These are phyloP conservation scores for Acinonyx jubatus DNA, from an alignment of 2,113 vertebrate genomes.

Conservation along the genomic window DNA sequence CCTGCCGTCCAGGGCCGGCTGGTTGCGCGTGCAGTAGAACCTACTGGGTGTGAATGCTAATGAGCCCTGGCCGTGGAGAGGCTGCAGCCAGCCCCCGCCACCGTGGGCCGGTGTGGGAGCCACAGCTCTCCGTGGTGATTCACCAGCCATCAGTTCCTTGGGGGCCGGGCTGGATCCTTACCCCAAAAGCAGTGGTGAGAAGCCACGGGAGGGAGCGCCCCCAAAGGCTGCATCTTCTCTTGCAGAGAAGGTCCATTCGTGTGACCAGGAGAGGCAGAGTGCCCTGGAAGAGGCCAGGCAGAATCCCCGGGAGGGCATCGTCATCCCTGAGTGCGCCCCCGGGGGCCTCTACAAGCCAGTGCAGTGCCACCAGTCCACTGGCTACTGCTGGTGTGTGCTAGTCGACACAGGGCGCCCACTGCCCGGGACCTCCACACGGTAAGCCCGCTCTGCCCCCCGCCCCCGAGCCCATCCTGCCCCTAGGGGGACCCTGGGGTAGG, in stretches of 20 bases:
- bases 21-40: background rate
- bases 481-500: background rate
- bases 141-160: background rate
- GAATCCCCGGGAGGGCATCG: constrained; percentile 93
- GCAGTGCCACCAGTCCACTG: constrained; percentile 98
- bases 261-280: constrained; percentile 97
- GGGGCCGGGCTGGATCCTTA: background rate
- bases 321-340: constrained; percentile 95
- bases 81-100: background rate
- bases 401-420: constrained; percentile 97
- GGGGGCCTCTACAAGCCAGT: constrained; percentile 95
- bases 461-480: background rate
- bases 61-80: background rate
- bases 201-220: background rate
- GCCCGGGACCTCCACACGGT: constrained; percentile 97
- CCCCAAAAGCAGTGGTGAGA: background rate
- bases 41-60: background rate
- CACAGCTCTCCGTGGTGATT: background rate
- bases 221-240: constrained; percentile 67
- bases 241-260: constrained; percentile 97
- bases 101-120: background rate
- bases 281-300: constrained; percentile 94
- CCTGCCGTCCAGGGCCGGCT: background rate
- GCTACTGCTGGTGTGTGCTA: constrained; percentile 99
- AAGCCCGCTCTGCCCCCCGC: constrained; percentile 57